Conservation (phyloP, 2,113 vertebrate species). For the Anoplopoma fimbria region DNA sequence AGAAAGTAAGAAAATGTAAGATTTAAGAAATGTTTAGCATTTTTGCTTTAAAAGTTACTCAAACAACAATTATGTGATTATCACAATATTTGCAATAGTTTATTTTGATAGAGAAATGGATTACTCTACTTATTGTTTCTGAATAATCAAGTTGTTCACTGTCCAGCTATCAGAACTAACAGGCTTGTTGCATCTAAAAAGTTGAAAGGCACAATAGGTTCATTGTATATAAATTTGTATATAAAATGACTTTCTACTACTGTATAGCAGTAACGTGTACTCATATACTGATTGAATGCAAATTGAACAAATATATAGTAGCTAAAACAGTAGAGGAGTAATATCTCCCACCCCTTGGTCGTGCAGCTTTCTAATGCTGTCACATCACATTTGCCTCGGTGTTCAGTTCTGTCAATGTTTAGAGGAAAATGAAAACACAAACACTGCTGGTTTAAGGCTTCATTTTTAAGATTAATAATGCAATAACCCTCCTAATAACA, state of each 20-base stretch:
- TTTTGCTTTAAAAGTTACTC: background rate
- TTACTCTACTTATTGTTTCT: too few species aligned
- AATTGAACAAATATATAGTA: background rate
- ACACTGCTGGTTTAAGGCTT: background rate
- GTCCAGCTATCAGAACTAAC: background rate
- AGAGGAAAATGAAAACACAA: background rate
- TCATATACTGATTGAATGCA: background rate
- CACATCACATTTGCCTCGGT: background rate
- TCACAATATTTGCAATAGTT: background rate
- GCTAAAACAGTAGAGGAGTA: background rate
- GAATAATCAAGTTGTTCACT: background rate
- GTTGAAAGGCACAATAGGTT: background rate
- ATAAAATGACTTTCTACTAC: background rate
- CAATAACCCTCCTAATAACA: background rate
- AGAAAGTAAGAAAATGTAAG: too few species aligned
- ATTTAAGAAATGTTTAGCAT: too few species aligned
- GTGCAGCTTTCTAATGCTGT: background rate
- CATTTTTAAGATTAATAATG: background rate
- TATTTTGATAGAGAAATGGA: too few species aligned
- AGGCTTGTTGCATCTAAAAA: too few species aligned
- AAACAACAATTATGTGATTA: background rate
- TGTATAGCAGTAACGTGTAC: background rate
- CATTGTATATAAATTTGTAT: background rate
- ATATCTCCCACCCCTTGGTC: background rate
- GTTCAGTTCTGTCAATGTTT: background rate